Conservation (phyloP, 2,113 vertebrate species). For the Psophia crepitans region DNA sequence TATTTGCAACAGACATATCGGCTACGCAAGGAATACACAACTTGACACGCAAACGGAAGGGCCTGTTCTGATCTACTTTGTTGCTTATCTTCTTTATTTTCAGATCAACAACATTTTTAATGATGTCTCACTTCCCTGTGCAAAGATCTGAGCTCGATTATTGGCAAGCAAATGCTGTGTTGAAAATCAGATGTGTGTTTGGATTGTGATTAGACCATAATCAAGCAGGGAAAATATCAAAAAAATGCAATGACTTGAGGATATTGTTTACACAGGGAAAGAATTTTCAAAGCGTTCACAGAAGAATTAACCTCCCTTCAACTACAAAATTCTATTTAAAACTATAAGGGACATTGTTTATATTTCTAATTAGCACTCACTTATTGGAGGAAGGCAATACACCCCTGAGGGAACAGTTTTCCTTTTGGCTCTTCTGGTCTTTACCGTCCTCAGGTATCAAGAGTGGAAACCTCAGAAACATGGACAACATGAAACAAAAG, state of each 20-base stretch:
- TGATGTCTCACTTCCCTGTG: not conserved
- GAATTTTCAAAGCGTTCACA: not conserved
- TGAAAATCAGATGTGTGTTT: not conserved
- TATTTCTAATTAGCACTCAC: not conserved
- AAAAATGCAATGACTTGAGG: not conserved
- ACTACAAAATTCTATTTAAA: not conserved
- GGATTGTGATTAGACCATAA: not conserved
- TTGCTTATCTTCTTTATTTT: not conserved
- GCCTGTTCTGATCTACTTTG: not conserved
- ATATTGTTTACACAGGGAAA: not conserved
- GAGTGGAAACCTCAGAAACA: not conserved
- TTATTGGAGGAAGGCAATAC: not conserved
- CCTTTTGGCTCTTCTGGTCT: not conserved
- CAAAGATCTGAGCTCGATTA: not conserved
- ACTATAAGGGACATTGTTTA: not conserved
- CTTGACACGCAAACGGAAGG: accelerated
- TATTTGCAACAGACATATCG: not conserved
- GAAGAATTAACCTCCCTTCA: not conserved
- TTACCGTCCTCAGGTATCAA: not conserved
- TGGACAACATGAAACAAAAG: not conserved
- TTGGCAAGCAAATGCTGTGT: not conserved
- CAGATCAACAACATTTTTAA: not conserved
- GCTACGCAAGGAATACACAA: not conserved
- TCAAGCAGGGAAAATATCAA: not conserved
- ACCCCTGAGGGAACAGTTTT: not conserved